Evolutionary conservation across 1,140 invertebrate species (phyloP).

Genomic region (Elymnias hypermnestra): DNA sequence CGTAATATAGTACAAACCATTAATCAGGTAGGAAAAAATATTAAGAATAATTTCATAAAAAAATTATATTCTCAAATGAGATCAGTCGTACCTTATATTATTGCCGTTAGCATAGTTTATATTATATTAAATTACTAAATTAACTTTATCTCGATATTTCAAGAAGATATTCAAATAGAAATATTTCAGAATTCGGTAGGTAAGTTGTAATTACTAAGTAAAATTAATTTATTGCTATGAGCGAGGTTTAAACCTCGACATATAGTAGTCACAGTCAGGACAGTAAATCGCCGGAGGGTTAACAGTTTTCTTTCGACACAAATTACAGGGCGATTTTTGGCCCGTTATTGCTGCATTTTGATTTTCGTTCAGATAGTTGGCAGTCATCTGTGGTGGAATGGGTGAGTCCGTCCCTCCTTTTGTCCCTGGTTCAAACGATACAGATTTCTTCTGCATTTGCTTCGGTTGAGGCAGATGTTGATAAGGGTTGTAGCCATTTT

Average conservation of each 20-base stretch:
- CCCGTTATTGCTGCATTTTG: slow-evolving; percentile 36
- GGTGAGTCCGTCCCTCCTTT: slow-evolving; percentile 78
- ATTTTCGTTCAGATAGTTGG: slow-evolving; percentile 34
- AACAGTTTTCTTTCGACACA: slow-evolving; percentile 90
- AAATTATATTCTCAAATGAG: slow-evolving; percentile 48
- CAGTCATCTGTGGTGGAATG: slow-evolving; percentile 71
- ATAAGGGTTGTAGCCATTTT: slow-evolving; percentile 77
- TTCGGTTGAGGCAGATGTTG: slow-evolving; percentile 76
- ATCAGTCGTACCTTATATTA: slow-evolving; percentile 45
- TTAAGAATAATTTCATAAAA: slow-evolving; percentile 3
- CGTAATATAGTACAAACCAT: not conserved
- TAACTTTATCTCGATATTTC: slow-evolving; percentile 21
- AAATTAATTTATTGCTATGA: slow-evolving; percentile 38
- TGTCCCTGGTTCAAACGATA: slow-evolving; percentile 81
- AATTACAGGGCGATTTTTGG: slow-evolving; percentile 82
- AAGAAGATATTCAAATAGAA: slow-evolving; percentile 5
- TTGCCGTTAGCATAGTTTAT: slow-evolving; percentile 22
- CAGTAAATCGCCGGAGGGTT: slow-evolving; percentile 87
- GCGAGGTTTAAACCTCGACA: slow-evolving; percentile 87
- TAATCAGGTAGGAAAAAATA: slow-evolving; percentile 6
- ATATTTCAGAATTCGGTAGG: slow-evolving; percentile 14
- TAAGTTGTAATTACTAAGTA: not conserved
- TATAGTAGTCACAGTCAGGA: slow-evolving; percentile 93
- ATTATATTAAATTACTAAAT: slow-evolving; percentile 18
- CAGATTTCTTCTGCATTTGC: slow-evolving; percentile 78